Evolutionary conservation across 2,113 vertebrate genomes (phyloP).

Genomic region (Phalacrocorax aristotelis): DNA sequence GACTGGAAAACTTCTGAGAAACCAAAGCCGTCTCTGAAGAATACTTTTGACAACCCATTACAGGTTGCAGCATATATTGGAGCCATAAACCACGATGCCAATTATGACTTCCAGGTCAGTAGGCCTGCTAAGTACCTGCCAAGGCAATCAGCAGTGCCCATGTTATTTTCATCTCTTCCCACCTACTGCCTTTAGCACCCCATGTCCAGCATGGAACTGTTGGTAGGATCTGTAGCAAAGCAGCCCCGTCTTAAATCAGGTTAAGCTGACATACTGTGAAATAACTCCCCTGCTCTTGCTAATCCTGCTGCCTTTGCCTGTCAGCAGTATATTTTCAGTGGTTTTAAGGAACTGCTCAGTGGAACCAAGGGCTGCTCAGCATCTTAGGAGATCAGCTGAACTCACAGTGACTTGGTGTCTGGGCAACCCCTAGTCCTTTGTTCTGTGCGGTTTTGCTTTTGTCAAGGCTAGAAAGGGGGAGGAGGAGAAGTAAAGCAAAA

Average conservation of each 20-base stretch:
- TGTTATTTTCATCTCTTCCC: neutral
- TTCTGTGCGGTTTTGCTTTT: neutral
- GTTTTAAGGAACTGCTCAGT: neutral
- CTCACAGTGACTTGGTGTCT: neutral
- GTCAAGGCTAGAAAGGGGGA: neutral
- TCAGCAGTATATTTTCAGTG: neutral
- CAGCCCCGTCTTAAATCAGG: neutral
- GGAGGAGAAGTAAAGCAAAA: neutral
- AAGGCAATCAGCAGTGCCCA: neutral
- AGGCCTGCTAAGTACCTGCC: neutral
- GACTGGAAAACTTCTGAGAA: constrained; percentile 99
- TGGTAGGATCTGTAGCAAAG: neutral
- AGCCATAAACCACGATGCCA: constrained; percentile 88
- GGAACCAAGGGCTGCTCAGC: neutral
- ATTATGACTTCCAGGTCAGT: constrained; percentile 92
- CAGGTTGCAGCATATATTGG: constrained; percentile 94
- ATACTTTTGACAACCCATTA: constrained; percentile 92
- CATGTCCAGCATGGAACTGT: neutral
- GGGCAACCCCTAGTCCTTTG: neutral
- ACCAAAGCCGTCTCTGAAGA: constrained; percentile 84
- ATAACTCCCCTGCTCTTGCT: neutral
- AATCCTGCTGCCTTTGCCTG: neutral
- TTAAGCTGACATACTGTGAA: neutral
- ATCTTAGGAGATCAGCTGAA: neutral
- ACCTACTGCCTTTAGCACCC: neutral